These are phyloP conservation scores for Macrobrachium rosenbergii DNA, from an alignment of 1,140 invertebrate species.

Conservation along the genomic window DNA sequence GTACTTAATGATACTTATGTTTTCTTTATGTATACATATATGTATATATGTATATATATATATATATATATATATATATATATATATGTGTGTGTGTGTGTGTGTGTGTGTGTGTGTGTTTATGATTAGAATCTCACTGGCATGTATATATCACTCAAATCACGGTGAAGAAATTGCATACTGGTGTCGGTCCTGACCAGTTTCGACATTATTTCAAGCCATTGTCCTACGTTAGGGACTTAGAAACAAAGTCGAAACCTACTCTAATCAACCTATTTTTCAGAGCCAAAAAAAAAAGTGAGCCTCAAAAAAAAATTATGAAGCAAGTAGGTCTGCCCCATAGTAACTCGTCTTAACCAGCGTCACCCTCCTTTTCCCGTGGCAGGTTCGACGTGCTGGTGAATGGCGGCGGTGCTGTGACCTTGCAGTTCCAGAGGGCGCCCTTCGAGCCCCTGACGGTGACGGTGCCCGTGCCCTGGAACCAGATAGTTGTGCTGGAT, in stretches of 20 bases:
- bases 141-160: too few species aligned
- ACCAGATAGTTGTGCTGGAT: constrained; percentile 91
- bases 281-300: too few species aligned
- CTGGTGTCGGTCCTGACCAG: too few species aligned
- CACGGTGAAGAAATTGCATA: too few species aligned
- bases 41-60: constrained; percentile 12
- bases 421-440: constrained; percentile 93
- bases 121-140: background rate
- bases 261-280: background rate
- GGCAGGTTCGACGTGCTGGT: constrained; percentile 97
- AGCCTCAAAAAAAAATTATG: too few species aligned
- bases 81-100: background rate
- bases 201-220: too few species aligned
- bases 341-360: background rate
- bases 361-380: constrained; percentile 30
- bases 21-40: constrained; percentile 3
- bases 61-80: constrained; percentile 33
- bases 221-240: too few species aligned
- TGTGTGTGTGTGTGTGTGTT: constrained; percentile 1
- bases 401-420: constrained; percentile 98
- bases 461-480: constrained; percentile 95
- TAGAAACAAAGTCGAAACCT: background rate
- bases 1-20: background rate
- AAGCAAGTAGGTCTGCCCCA: background rate
- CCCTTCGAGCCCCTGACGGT: constrained; percentile 89